These are phyloP conservation scores for Cyrtodaria siliqua DNA, from an alignment of 2,888 invertebrate species.

Conservation along the genomic window DNA sequence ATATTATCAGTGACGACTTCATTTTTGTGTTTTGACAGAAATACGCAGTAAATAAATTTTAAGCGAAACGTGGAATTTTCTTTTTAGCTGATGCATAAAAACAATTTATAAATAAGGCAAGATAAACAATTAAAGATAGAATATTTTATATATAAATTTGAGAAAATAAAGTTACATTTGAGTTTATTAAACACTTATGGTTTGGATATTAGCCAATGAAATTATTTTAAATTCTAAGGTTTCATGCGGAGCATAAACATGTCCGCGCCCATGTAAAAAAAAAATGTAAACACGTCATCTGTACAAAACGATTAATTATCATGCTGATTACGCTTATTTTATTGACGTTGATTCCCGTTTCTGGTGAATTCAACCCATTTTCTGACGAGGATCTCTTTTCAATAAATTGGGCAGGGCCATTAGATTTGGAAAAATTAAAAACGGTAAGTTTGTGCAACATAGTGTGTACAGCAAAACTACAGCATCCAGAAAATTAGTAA, in stretches of 20 bases:
- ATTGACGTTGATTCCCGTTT: constrained; percentile 13
- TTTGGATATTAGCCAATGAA: constrained; percentile 12
- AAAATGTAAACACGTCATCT: constrained; percentile 36
- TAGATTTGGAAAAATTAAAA: constrained; percentile 48
- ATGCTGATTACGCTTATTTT: constrained; percentile 9
- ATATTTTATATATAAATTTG: not conserved
- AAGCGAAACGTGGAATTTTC: constrained; percentile 54
- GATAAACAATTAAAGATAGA: not conserved
- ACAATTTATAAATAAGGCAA: not conserved
- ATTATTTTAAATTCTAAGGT: not conserved
- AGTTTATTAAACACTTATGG: too few species aligned
- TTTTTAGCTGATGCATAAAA: not conserved
- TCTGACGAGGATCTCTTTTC: constrained; percentile 77
- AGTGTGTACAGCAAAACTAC: too few species aligned
- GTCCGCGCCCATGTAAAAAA: constrained; percentile 58
- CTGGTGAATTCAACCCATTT: constrained; percentile 75
- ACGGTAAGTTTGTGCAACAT: constrained; percentile 27
- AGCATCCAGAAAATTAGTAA: too few species aligned
- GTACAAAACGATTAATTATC: not conserved
- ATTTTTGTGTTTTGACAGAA: constrained; percentile 45
- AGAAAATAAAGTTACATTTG: not conserved
- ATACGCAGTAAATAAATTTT: constrained; percentile 7
- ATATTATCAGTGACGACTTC: not conserved
- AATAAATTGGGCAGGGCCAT: constrained; percentile 79
- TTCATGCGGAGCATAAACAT: constrained; percentile 48